Base-by-base conservation (phyloP, 30 jellyfish, hydroid and myxozoan species). In the Chironex yamaguchii region DNA sequence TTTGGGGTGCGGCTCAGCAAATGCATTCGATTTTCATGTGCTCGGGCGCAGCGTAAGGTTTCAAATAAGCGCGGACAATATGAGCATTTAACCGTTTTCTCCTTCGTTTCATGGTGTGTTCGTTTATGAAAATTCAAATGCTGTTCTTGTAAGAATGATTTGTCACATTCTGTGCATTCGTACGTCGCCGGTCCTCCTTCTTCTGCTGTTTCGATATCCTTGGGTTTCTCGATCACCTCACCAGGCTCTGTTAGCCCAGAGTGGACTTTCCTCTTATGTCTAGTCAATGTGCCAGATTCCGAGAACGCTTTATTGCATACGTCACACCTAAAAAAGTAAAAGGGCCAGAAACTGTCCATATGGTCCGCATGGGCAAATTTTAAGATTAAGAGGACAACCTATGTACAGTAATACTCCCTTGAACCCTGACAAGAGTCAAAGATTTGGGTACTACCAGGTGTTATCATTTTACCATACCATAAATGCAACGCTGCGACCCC, bases 1-100 rank as follows among this genome's bases (percentile, higher is more conserved):
- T 4, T 17, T 29, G 12, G 80, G 4, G 25, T 29, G 21, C 31
- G 53, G 21, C 29, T 22, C 4, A 17, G 9, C 67, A 67, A 22
- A 31, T 67, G 80, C 80, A 67, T 67, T 4, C 67, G 80, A 29
- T 29, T 67, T 29, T 67, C 80, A 29, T 67, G 80, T 11, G 80
- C 67, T 6, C 67, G 25, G 21, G 80, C 80, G 4, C 20, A 17
- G 4, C 80, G 67, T 22, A 67, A 29, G 12, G 25, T 67, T 29
- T 67, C 80, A 67, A 67, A 67, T 12, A 29, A 12, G 17, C 80
- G 23, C 31, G 80, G 80, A 67, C 80, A 67, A 17, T 17, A 29
- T 12, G 69, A 17, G 67, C 80, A 67, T 67, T 67, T 67, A 23
- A 67, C 67, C 67, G 13, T 67, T 67, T 23, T n/a, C 3, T 67